These are phyloP conservation scores for Cataglyphis livida DNA, from an alignment of 2,888 invertebrate species.

Conservation along the genomic window DNA sequence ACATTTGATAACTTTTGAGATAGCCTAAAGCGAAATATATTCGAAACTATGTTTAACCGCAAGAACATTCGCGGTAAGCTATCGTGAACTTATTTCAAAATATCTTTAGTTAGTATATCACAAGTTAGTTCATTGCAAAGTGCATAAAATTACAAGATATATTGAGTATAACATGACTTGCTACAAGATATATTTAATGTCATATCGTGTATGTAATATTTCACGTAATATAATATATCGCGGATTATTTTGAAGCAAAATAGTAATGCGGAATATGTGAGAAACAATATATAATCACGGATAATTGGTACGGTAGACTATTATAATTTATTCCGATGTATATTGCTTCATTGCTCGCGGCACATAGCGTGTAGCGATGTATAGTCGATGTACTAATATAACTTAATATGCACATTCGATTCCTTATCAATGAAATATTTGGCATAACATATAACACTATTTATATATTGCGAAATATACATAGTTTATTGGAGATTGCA, in stretches of 20 bases:
- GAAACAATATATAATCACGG: slow-evolving; percentile 34
- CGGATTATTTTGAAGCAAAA: slow-evolving; percentile 3
- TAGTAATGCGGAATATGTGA: slow-evolving; percentile 24
- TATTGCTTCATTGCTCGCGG: slow-evolving; percentile 2
- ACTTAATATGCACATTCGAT: slow-evolving; percentile 3
- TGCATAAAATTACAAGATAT: slow-evolving; percentile 7
- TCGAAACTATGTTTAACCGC: slow-evolving; percentile 20
- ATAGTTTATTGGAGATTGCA: slow-evolving; percentile 9
- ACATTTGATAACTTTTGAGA: slow-evolving; percentile 1
- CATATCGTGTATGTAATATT: not conserved
- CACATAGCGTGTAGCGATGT: slow-evolving; percentile 1
- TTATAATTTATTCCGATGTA: slow-evolving; percentile 19
- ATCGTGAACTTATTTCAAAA: slow-evolving; percentile 24
- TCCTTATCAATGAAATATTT: slow-evolving; percentile 39
- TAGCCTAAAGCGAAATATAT: slow-evolving; percentile 2
- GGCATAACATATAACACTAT: slow-evolving; percentile 17
- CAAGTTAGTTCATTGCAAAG: slow-evolving; percentile 13
- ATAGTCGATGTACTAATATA: not conserved
- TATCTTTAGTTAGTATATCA: slow-evolving; percentile 3
- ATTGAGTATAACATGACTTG: not conserved
- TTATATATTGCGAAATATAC: not conserved
- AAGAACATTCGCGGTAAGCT: slow-evolving; percentile 5
- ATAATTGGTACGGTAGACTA: not conserved
- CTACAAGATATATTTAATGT: not conserved
- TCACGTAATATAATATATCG: not conserved